These are phyloP conservation scores for Dendrophyllia cribrosa DNA, from an alignment of 64 coral and sea anemone species.

Conservation along the genomic window DNA sequence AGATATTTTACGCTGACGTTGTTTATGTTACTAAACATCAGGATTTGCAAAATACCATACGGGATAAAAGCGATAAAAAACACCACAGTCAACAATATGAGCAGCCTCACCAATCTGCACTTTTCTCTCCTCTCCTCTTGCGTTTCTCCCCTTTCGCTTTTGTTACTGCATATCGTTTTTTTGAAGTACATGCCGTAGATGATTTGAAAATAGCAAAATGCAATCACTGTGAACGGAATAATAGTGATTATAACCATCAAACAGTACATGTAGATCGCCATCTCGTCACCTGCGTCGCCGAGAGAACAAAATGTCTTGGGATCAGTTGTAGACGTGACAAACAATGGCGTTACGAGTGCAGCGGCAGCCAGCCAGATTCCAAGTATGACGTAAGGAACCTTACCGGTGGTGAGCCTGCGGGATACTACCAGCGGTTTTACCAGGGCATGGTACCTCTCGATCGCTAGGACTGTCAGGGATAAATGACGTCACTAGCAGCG, in stretches of 20 bases:
- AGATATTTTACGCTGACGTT: background rate
- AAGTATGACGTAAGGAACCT: slow-evolving; percentile 53
- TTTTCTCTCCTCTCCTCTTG: slow-evolving; percentile 66
- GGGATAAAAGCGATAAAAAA: slow-evolving; percentile 87
- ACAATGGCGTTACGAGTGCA: slow-evolving; percentile 55
- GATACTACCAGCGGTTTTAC: slow-evolving; percentile 61
- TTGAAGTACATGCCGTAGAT: slow-evolving; percentile 68
- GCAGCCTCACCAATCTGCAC: slow-evolving; percentile 55
- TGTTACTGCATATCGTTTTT: slow-evolving; percentile 74
- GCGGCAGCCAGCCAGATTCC: slow-evolving; percentile 65
- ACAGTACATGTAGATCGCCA: slow-evolving; percentile 64
- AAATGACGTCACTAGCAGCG: slow-evolving; percentile 54
- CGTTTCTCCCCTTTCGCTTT: slow-evolving; percentile 14
- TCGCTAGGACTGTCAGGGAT: slow-evolving; percentile 74
- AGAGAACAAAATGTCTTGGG: background rate
- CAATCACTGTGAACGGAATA: slow-evolving; percentile 64
- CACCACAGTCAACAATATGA: slow-evolving; percentile 64
- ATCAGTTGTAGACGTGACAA: slow-evolving; percentile 27
- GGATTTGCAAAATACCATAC: slow-evolving; percentile 61
- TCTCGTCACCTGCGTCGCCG: background rate
- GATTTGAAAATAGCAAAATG: slow-evolving; percentile 74
- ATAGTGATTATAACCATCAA: slow-evolving; percentile 40
- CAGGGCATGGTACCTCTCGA: slow-evolving; percentile 76
- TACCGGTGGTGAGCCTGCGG: slow-evolving; percentile 57
- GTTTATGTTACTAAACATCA: background rate